phyloP scores from a whole-genome alignment of 2,797 vertebrate genomes.

The Sitta carolinensis region DNA sequence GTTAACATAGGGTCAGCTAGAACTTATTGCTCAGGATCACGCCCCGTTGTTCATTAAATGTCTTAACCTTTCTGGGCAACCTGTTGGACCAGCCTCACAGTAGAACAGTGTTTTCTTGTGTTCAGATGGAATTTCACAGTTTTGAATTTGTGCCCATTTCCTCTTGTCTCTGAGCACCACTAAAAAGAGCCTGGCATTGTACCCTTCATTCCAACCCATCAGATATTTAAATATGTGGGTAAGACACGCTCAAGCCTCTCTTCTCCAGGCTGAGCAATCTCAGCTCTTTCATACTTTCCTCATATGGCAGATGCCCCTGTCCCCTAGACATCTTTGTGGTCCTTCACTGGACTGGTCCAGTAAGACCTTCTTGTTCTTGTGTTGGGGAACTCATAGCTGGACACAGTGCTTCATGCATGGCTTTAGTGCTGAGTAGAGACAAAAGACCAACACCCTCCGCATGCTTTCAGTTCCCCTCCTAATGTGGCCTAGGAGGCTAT shows the following conservation, averaged over 20 bases:
- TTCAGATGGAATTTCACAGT: neutral
- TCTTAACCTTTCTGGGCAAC: neutral
- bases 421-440: neutral
- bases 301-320: neutral
- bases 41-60: neutral
- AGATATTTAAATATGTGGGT: neutral
- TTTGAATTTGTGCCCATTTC: neutral
- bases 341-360: neutral
- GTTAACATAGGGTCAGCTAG: neutral
- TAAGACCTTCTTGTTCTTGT: neutral
- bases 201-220: neutral
- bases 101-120: neutral
- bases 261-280: neutral
- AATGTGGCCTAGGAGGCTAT: neutral
- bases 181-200: neutral
- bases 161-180: neutral
- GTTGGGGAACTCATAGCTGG: no score
- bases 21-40: neutral
- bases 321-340: neutral
- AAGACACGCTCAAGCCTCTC: neutral
- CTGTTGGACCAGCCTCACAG: neutral
- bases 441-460: neutral
- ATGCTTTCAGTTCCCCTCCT: neutral
- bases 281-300: neutral
- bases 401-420: neutral